These are phyloP conservation scores for Drosophila pectinifera DNA, from an alignment of 1,140 invertebrate species.

Conservation along the genomic window DNA sequence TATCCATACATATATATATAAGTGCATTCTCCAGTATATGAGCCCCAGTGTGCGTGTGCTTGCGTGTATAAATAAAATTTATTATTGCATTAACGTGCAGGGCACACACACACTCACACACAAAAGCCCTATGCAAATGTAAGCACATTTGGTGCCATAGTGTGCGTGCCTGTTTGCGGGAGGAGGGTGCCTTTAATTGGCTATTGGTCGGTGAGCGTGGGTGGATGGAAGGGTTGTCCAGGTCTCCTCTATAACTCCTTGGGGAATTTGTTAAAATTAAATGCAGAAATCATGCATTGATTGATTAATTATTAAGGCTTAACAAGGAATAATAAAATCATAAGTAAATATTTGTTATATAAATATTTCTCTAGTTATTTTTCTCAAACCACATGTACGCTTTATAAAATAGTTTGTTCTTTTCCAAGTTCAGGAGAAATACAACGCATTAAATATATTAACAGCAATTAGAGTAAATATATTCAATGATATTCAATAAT, in stretches of 20 bases:
- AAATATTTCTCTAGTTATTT: not conserved
- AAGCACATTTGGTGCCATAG: conserved; percentile 27
- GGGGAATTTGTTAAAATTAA: not conserved
- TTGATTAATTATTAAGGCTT: not conserved
- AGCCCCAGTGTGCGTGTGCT: conserved; percentile 7
- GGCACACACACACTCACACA: conserved; percentile 13
- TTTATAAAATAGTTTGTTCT: too few relatives aligned
- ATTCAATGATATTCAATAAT: too few relatives aligned
- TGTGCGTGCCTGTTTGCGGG: conserved; percentile 1
- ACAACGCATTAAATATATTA: too few relatives aligned
- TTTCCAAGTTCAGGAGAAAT: too few relatives aligned
- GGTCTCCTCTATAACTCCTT: not conserved
- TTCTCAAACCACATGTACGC: too few relatives aligned
- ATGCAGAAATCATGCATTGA: too few relatives aligned
- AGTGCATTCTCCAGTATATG: conserved; percentile 22
- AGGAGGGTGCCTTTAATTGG: conserved; percentile 34
- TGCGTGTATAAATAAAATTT: conserved; percentile 62
- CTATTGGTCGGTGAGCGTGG: conserved; percentile 24
- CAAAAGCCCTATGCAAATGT: conserved; percentile 18
- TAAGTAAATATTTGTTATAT: not conserved
- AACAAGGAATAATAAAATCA: not conserved
- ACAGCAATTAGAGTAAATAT: too few relatives aligned
- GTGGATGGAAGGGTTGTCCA: not conserved
- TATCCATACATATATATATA: not conserved
- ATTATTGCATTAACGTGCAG: conserved; percentile 61